A percentile compares a stretch with the other conserved stretches of the same genome.
phyloP scores from a whole-genome alignment of 30 jellyfish, hydroid and myxozoan species.

The Calvadosia cruxmelitensis region DNA sequence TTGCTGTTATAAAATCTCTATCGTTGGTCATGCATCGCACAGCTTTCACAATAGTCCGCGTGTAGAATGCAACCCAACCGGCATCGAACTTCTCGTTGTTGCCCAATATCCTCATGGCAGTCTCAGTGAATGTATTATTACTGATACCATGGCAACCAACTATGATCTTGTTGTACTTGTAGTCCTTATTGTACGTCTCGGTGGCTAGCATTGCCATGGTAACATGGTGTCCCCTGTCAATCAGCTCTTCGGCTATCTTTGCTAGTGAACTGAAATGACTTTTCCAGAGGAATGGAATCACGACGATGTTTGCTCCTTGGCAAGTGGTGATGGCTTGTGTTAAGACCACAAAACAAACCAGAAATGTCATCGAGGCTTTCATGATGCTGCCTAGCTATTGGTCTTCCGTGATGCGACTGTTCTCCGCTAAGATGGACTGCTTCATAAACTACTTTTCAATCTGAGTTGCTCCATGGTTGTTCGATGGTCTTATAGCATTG shows the following conservation, averaged over 20 bases:
- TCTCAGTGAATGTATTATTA: slow-evolving; percentile 21
- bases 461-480: too few species aligned
- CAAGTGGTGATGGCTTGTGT: too few species aligned
- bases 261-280: slow-evolving; percentile 41
- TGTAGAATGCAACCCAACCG: slow-evolving; percentile 35
- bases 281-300: slow-evolving; percentile 64
- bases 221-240: slow-evolving; percentile 28
- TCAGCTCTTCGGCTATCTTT: slow-evolving; percentile 29
- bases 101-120: slow-evolving; percentile 32
- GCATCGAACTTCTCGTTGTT: slow-evolving; percentile 31
- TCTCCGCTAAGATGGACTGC: too few species aligned
- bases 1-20: not conserved
- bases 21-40: slow-evolving; percentile 37
- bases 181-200: slow-evolving; percentile 12
- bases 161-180: not conserved
- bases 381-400: too few species aligned
- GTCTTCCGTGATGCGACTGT: too few species aligned
- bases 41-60: slow-evolving; percentile 4
- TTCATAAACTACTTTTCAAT: too few species aligned
- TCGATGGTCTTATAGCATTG: too few species aligned
- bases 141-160: slow-evolving; percentile 7
- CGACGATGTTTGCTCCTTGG: slow-evolving; percentile 5
- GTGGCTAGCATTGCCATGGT: slow-evolving; percentile 26
- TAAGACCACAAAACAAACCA: too few species aligned
- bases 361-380: too few species aligned